Base-by-base conservation (phyloP, 1,140 invertebrate species). In the Thaumetopoea pityocampa region DNA sequence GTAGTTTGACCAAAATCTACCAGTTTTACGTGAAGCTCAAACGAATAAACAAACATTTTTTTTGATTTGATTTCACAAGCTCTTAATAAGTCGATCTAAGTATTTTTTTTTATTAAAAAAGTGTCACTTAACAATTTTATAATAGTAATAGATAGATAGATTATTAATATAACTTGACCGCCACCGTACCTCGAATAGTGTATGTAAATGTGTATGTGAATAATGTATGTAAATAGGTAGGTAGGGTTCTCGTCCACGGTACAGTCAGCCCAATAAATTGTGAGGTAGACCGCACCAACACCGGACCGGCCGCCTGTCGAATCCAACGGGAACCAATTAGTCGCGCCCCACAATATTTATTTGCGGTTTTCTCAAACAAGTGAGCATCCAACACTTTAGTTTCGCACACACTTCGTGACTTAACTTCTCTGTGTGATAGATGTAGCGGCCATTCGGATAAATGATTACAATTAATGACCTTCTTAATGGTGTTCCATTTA, bases 281-380 rank as follows among this genome's bases (percentile, higher is more conserved):
- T 64, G 71, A 51, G 71, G 76, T 42, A 34, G 50, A 62, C 76
- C 70, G 56, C 65, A 61, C 46, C 51, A 56, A 43, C 60, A 47
- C 51, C 46, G 62, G 56, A 58, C 62, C 62, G 49, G 60, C 61
- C 65, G 65, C 49, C 66, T 69, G 71, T 70, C 70, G 67, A 69
- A 69, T 72, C 70, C 67, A 71, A 65, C 66, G 69, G 67, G 66
- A 76, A 73, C 72, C 74, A 76, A 80, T 79, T 79, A 81, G 73
- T 77, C 69, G 53, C 54, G 56, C 56, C 64, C 67, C 45, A 59
- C 64, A 70, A 79, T 79, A 81, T 79, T 79, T 81, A 81, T 79
- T 77, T 81, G 73, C 65, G 72, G 65, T 68, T 64, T 64, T 61
- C 61, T 60, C 61, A 70, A 74, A 73, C 59, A 69, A 71, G 54